Percentiles rank a stretch among this genome's conserved stretches.
phyloP scores from a whole-genome alignment of 2,888 invertebrate genomes.

The Deroplatys truncata region DNA sequence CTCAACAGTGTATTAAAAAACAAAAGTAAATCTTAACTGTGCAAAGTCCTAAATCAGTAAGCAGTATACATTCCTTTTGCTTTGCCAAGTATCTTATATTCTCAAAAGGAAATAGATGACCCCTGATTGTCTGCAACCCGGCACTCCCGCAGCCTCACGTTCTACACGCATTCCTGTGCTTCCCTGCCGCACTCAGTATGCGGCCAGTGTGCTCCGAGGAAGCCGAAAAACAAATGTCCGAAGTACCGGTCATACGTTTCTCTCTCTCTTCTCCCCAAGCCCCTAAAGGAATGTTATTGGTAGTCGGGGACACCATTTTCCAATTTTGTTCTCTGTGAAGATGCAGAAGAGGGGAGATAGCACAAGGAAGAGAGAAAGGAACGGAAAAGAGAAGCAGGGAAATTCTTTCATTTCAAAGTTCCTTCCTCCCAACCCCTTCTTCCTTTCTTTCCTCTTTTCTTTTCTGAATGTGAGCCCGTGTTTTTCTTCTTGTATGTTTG shows the following conservation, averaged over 20 bases:
- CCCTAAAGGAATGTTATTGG: slow-evolving; percentile 12
- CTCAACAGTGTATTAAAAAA: no score
- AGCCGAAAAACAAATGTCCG: slow-evolving; percentile 11
- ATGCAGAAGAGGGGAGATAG: background rate
- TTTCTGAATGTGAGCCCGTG: background rate
- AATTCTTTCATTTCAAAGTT: background rate
- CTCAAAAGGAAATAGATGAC: background rate
- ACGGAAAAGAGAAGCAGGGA: background rate
- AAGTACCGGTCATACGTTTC: slow-evolving; percentile 10
- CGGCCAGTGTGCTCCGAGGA: background rate
- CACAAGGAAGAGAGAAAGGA: background rate
- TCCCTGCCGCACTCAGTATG: background rate
- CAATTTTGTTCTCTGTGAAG: slow-evolving; percentile 8
- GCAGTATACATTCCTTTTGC: no score
- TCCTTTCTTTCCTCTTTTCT: background rate
- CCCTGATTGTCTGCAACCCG: background rate
- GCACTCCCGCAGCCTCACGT: background rate
- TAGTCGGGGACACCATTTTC: slow-evolving; percentile 16
- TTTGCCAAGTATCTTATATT: no score
- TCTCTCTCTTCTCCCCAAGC: background rate
- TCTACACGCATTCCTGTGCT: slow-evolving; percentile 1
- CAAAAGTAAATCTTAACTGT: no score
- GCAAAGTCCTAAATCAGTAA: no score
- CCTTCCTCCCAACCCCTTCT: background rate
- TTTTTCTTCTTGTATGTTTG: background rate